phyloP scores from a whole-genome alignment of 2,113 vertebrate species.

The Thymallus thymallus region DNA sequence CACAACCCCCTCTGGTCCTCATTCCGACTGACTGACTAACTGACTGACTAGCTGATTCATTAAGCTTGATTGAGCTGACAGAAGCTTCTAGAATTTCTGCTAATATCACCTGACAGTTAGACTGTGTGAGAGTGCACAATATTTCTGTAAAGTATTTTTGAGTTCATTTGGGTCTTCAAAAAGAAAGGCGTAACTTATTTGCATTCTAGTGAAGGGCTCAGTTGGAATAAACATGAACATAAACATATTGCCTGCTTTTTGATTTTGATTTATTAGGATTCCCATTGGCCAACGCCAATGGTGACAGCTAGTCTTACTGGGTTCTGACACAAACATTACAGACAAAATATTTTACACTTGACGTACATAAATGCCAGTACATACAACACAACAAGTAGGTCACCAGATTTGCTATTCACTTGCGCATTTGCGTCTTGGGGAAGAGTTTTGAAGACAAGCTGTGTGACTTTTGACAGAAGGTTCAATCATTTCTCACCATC shows the following conservation, averaged over 20 bases:
- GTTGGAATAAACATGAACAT: constrained; percentile 28
- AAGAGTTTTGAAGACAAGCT: background rate
- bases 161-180: constrained; percentile 32
- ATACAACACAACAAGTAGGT: too few species aligned
- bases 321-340: too few species aligned
- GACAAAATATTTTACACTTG: too few species aligned
- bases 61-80: constrained; percentile 19
- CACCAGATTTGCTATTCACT: background rate
- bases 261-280: too few species aligned
- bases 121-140: background rate
- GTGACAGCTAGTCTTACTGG: too few species aligned
- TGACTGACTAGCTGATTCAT: constrained; percentile 27
- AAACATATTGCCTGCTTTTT: background rate
- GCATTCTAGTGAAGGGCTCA: constrained; percentile 26
- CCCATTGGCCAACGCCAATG: too few species aligned
- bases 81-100: constrained; percentile 1
- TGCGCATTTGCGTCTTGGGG: background rate
- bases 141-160: background rate
- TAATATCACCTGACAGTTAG: constrained; percentile 1
- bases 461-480: background rate
- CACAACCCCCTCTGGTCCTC: background rate
- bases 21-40: background rate
- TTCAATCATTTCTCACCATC: constrained; percentile 3
- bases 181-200: constrained; percentile 44
- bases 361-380: too few species aligned